These are phyloP conservation scores for Lycaon pictus DNA, from an alignment of 2,113 vertebrate genomes.

Conservation along the genomic window DNA sequence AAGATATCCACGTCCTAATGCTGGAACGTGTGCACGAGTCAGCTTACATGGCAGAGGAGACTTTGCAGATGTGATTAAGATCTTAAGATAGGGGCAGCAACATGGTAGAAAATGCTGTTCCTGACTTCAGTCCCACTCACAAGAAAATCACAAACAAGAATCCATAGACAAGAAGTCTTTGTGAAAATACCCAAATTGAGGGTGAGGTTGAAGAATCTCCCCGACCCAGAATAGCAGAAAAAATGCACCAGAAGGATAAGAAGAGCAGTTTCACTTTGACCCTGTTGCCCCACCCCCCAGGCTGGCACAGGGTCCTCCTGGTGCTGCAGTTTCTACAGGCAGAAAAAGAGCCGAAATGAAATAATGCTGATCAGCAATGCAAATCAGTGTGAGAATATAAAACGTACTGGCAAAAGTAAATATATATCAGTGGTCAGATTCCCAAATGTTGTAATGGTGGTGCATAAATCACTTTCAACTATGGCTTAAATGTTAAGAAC, in stretches of 20 bases:
- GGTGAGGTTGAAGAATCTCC: background rate
- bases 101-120: background rate
- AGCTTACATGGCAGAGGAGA: background rate
- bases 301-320: background rate
- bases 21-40: no score
- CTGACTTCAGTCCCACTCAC: background rate
- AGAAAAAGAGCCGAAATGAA: background rate
- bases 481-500: background rate
- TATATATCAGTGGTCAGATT: background rate
- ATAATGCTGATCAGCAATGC: background rate
- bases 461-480: background rate
- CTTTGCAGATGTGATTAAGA: background rate
- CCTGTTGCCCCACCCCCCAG: background rate
- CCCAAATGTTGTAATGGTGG: background rate
- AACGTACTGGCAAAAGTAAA: background rate
- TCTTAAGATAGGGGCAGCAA: background rate
- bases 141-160: background rate
- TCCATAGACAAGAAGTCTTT: background rate
- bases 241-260: no score
- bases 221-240: background rate
- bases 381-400: background rate
- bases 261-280: background rate
- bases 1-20: accelerated
- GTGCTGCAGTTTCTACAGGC: background rate
- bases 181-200: background rate